Percentiles rank a stretch among this genome's conserved stretches.
Evolutionary conservation across 2,888 invertebrate species (phyloP).

Genomic region (Cephus spinipes): DNA sequence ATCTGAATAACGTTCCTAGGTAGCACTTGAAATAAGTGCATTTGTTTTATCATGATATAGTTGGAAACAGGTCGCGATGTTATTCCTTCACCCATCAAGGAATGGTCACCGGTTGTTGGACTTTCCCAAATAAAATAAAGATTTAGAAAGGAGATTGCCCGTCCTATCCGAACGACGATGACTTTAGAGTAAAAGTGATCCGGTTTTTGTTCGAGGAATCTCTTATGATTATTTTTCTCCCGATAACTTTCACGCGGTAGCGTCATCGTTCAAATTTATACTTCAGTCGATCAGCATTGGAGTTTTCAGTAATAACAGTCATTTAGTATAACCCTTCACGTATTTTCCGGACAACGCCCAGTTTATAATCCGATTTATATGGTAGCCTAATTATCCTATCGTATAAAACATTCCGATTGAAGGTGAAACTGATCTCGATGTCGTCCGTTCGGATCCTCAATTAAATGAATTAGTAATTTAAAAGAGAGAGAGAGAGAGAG

Average conservation of each 20-base stretch:
- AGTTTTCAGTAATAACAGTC: background rate
- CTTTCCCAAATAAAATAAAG: slow-evolving; percentile 60
- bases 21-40: background rate
- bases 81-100: background rate
- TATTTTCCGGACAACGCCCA: background rate
- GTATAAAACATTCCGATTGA: background rate
- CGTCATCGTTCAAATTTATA: slow-evolving; percentile 10
- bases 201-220: slow-evolving; percentile 27
- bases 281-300: background rate
- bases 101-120: slow-evolving; percentile 18
- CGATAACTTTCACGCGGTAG: slow-evolving; percentile 2
- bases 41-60: background rate
- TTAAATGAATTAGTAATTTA: background rate
- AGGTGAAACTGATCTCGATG: background rate
- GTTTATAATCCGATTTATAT: background rate
- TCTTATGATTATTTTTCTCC: slow-evolving; percentile 12
- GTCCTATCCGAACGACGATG: slow-evolving; percentile 23
- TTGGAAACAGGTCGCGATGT: background rate
- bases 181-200: slow-evolving; percentile 60
- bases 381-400: background rate
- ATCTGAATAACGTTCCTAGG: background rate
- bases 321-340: background rate
- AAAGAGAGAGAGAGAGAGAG: background rate
- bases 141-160: slow-evolving; percentile 59
- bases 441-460: background rate